Percentiles rank a stretch among this genome's conserved stretches.
These are phyloP conservation scores for Zeugodacus cucurbitae DNA, from an alignment of 1,140 invertebrate species.

Conservation along the genomic window DNA sequence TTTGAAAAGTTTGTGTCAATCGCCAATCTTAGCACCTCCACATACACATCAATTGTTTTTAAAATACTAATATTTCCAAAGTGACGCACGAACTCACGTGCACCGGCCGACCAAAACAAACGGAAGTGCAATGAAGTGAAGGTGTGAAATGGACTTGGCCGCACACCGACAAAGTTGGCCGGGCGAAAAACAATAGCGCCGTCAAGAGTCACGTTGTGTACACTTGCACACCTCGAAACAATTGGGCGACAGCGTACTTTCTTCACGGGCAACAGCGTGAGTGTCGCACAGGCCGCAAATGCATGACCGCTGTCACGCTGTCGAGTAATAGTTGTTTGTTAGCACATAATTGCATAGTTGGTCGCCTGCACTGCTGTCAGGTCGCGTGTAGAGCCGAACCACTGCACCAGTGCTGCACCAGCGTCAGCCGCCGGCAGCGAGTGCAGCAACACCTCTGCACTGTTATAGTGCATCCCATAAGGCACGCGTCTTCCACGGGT, in stretches of 20 bases:
- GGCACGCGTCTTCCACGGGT: background rate
- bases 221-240: background rate
- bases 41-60: background rate
- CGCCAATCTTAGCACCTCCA: background rate
- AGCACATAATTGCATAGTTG: background rate
- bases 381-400: background rate
- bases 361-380: background rate
- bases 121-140: background rate
- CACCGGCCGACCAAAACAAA: background rate
- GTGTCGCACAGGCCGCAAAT: background rate
- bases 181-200: background rate
- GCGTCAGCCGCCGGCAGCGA: too few species aligned
- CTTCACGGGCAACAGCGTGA: background rate
- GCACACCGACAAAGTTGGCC: background rate
- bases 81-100: slow-evolving; percentile 24
- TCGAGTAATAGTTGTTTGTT: background rate
- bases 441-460: background rate
- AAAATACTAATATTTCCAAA: background rate
- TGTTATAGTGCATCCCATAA: background rate
- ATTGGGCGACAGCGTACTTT: background rate
- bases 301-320: background rate
- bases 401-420: background rate
- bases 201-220: background rate
- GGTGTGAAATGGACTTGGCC: background rate
- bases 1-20: background rate